Evolutionary conservation across 2,888 invertebrate species (phyloP).

Genomic region (Tenthredo distinguenda): DNA sequence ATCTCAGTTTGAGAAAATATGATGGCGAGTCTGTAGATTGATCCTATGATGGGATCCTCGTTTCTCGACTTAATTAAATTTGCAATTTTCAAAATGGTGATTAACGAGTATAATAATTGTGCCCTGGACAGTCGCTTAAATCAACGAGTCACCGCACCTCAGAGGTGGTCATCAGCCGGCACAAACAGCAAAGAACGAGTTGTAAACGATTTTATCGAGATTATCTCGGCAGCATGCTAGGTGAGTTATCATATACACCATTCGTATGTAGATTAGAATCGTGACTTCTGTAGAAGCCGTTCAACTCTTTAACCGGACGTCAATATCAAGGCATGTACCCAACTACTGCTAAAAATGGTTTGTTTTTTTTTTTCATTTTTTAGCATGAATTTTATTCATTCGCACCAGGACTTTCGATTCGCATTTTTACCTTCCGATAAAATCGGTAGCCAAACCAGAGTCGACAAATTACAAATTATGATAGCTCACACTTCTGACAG

Average conservation of each 20-base stretch:
- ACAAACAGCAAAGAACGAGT: conserved; percentile 36
- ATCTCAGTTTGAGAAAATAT: conserved; percentile 34
- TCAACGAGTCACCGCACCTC: conserved; percentile 62
- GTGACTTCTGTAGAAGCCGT: conserved; percentile 48
- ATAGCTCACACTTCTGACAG: conserved; percentile 36
- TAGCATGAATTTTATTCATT: conserved; percentile 9
- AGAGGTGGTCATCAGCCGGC: conserved; percentile 30
- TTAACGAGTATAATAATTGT: conserved; percentile 70
- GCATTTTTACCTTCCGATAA: background rate
- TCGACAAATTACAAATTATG: conserved; percentile 24
- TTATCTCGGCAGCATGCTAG: conserved; percentile 20
- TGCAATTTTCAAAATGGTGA: conserved; percentile 67
- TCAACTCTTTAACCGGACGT: conserved; percentile 45
- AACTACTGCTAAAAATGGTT: background rate
- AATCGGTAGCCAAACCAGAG: background rate
- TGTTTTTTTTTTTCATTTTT: background rate
- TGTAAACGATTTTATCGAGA: conserved; percentile 50
- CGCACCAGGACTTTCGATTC: conserved; percentile 17
- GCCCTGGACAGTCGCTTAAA: conserved; percentile 66
- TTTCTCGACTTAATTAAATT: conserved; percentile 65
- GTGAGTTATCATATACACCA: conserved; percentile 43
- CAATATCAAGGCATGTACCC: conserved; percentile 12
- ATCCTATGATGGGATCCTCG: conserved; percentile 17
- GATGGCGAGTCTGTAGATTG: background rate
- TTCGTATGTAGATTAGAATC: conserved; percentile 46